Conservation (phyloP, 2,888 invertebrate species). For the Stenotaenia linearis region DNA sequence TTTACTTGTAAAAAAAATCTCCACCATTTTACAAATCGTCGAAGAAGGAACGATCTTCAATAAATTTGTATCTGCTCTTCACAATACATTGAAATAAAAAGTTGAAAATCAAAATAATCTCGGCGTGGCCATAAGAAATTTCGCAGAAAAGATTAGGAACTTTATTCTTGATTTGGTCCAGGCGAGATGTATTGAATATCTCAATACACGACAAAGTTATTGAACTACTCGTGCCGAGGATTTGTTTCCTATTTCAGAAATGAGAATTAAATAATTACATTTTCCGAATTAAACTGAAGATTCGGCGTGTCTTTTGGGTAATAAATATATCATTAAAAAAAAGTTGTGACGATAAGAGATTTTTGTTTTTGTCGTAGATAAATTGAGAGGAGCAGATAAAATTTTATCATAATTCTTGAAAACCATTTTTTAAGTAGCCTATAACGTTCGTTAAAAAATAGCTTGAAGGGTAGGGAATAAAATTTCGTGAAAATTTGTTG, state of each 20-base stretch:
- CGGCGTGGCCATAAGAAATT: not conserved
- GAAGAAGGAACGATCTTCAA: slow-evolving; percentile 30
- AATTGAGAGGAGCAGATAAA: slow-evolving; percentile 17
- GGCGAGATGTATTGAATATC: slow-evolving; percentile 8
- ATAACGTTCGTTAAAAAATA: not conserved
- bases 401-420: not conserved
- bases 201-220: not conserved
- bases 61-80: slow-evolving; percentile 31
- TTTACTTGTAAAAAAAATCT: slow-evolving; percentile 27
- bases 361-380: not conserved
- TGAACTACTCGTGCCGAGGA: slow-evolving; percentile 5
- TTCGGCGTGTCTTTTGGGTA: not conserved
- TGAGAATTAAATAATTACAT: not conserved
- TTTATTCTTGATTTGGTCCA: slow-evolving; percentile 27
- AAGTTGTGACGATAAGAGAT: not conserved
- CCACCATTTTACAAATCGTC: not conserved
- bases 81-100: not conserved
- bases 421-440: not conserved
- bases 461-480: slow-evolving; percentile 8
- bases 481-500: slow-evolving; percentile 2
- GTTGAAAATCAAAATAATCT: not conserved
- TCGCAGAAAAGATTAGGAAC: slow-evolving; percentile 22
- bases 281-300: not conserved
- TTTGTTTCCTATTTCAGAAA: not conserved
- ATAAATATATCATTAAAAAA: not conserved